Evolutionary conservation across 2,113 vertebrate species (phyloP), one percentile per base, ranked within the genome.

Genomic region (western clawed frog (Xenopus tropicalis)): DNA sequence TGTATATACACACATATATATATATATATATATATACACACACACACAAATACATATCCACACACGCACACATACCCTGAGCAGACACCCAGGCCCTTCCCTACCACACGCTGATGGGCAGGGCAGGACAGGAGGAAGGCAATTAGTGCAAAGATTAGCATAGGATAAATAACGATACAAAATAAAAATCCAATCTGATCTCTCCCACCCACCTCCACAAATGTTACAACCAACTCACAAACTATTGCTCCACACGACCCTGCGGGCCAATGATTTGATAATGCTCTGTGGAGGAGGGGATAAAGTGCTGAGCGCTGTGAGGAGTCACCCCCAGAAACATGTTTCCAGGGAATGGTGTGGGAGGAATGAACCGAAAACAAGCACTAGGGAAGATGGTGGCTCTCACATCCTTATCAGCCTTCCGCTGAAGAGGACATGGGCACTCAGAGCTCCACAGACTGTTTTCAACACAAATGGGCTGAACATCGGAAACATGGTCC

Each of bases 121-220:
- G 46, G 46, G 57, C 22, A 24, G 52, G 19, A 54, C 14, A 54
- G 52, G 52, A 54, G 43, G 72, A 63, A 57, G 59, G 66, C 54
- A 68, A 72, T 62, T 75, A 75, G 66, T 75, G 72, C 72, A 75
- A 75, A 75, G 66, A 68, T 69, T 69, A 74, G 72, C 72, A 74
- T 52, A 58, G 67, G 46, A 58, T 77, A 59, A 58, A 71, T 21
- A 66, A 77, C 51, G 9, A 61, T 64, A 59, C 44, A 71, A 48
- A 66, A 24, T 29, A 58, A 58, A 54, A 56, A 19, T 8, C 29
- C 67, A 24, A 29, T 58, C 46, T 22, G 19, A 63, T 43, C 66
- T 77, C 56, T 66, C 73, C 66, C 64, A 51, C 24, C 72, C 65
- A 54, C 42, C 63, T 70, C 69, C 51, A 51, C 37, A 19, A 21